Evolutionary conservation across 2,797 vertebrate species (phyloP), one percentile per base, ranked within the genome.

Genomic region (Coilia nasus): DNA sequence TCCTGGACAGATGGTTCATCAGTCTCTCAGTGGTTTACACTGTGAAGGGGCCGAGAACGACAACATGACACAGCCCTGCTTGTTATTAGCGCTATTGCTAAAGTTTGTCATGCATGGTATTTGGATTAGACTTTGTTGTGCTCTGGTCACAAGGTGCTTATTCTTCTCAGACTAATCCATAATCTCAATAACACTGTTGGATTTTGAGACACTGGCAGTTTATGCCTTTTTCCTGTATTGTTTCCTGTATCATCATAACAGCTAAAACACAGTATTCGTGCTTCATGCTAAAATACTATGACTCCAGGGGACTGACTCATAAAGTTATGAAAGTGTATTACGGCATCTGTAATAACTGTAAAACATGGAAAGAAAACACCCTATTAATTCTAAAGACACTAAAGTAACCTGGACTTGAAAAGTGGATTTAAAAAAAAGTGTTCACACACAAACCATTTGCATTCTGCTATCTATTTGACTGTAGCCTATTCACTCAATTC

Each of bases 71-170:
- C 50, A 54, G 50, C 50, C 50, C 50, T 54, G 50, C 50, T 54
- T 54, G 9, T 54, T 10, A 14, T 54, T 14, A 9, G 50, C 9
- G 50, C 14, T 9, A 7, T 54, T 54, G 50, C 50, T 10, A 21
- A 17, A 44, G 71, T 41, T 35, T 78, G 31, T 21, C 35, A 44
- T 44, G 71, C 71, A 1, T 44, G 35, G 17, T 78, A 78, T 78
- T 19, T 2, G 71, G 71, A 78, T 78, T 78, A 78, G 71, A 44
- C 14, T 75, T 19, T 41, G 12, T 23, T 17, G 15, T 19, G 5
- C 67, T 75, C 67, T 41, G 67, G 71, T 78, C 31, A 78, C 71
- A 78, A 78, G 71, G 71, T 78, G 71, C 35, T 41, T 78, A 78
- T 78, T 41, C 6, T 78, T 41, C 71, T 7, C 71, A 21, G 17